Base-by-base conservation (phyloP, 2,797 vertebrate genomes). In the Gila robusta region DNA sequence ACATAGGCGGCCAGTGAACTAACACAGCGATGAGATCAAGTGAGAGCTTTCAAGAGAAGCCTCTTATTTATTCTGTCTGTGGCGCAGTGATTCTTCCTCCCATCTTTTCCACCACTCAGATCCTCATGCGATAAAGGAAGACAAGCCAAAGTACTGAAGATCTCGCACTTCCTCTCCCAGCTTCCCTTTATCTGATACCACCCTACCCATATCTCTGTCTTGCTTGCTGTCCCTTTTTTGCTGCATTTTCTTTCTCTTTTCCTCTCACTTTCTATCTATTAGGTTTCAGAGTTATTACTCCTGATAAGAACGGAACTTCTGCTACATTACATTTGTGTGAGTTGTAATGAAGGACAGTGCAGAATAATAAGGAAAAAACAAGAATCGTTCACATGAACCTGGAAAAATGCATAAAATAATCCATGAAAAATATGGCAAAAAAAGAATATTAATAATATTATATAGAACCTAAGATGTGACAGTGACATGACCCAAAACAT, bases 51-150 rank as follows among this genome's bases (percentile, higher is more conserved):
- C 90, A 89, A 89, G 89, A 87, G 86, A 87, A 87, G 78, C 80
- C 88, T 85, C 79, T 92, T 91, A 91, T 88, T 91, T 91, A 90
- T 91, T 91, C 90, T 81, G 83, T 91, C 88, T 91, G 87, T 90
- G 79, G 86, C 76, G 69, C 72, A 78, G 76, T 80, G 69, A 67
- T 77, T 81, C 88, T 91, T 88, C 83, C 87, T 86, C 84, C 79
- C 86, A 85, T 86, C 84, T 87, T 85, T 79, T 88, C 86, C 89
- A 86, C 87, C 87, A 82, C 82, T 90, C 89, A 88, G 88, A 91
- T 90, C 89, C 89, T 90, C 86, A 82, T 82, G 87, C 86, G 74
- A 80, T 84, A 85, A 87, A 86, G 87, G 89, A 90, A 91, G 85
- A 91, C 87, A 90, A 91, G 88, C 88, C 87, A 88, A 90, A 90